Evolutionary conservation across 2,797 vertebrate species (phyloP), one percentile per base, ranked within the genome.

Genomic region (Okamejei kenojei): DNA sequence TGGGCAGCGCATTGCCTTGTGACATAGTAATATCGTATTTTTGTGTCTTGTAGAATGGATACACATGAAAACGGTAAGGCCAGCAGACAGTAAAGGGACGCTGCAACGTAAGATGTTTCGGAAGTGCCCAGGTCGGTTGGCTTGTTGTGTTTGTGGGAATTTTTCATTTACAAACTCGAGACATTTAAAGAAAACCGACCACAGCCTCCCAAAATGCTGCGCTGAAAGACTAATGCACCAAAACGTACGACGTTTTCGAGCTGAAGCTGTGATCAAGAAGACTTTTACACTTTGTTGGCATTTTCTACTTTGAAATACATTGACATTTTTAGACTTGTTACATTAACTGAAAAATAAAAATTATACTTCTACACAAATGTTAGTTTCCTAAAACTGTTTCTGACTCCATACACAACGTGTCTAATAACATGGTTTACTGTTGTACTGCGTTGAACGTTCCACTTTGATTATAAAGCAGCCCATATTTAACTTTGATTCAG

Each of bases 11-110:
- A 19, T 93, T 54, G n/a, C n/a, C 32, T 26, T 54, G 29, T 93
- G 32, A 29, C 21, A 26, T 58, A 29, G 3, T 84, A 10, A 5
- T 38, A 90, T 54, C n/a, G 74, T 63, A 54, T 73, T 73, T 94
- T 95, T 15, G 80, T 32, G 38, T 76, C 13, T 95, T 95, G 93
- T 96, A 99, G 99, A 94, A 97, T 98, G 97, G 99, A 99, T 93
- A 95, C 97, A 1, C 96, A 98, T 1, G 99, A 99, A 96, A 99
- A 99, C 79, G 98, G 99, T 93, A 99, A 99, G 96, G 94, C 97
- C 78, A 96, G 98, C 94, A 98, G 99, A 95, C 99, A 98, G 95
- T 98, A 95, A 97, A 93, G 93, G 94, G 74, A 94, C 63, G 94
- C 94, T 94, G 93, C 95, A 94, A 93, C 93, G 26, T 93, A 94